Evolutionary conservation across 2,888 invertebrate species (phyloP), one percentile per base, ranked within the genome.

Genomic region (Nesidiocoris tenuis): DNA sequence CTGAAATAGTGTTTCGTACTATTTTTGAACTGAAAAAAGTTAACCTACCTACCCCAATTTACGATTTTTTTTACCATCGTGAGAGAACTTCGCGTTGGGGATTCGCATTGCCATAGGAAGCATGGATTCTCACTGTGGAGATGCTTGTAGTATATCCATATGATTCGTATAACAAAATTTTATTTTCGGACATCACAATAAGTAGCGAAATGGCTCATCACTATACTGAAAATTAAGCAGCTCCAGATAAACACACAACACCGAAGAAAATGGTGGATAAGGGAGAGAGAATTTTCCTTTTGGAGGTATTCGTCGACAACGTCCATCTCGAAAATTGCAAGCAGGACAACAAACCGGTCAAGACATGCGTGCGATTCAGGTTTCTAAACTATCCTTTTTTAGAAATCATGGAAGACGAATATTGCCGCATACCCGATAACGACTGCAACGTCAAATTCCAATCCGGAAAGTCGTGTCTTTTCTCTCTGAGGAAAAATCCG

Each of bases 401-500:
- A 39, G 77, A 77, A 7, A 77, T 80, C 54, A 76, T 79, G 61
- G 79, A 79, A 71, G 80, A 80, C 63, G 78, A 78, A 56, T 78
- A 79, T 65, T 68, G 56, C 59, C 70, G 72, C 24, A 22, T 56
- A 2, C 57, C 66, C 39, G 76, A 77, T 55, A 61, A 76, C 1
- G 68, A 72, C 9, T 68, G 70, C 19, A 55, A 74, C 21, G 39
- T 79, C 22, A 75, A 68, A 54, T 78, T 79, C 67, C 77, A 78
- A 23, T 77, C 77, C n/a, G 80, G 80, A 1, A 80, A 80, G 70
- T 80, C 80, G 2, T 80, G 80, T 57, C 68, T 80, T n/a, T 80
- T 80, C 56, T 76, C 78, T 19, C 56, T 78, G 7, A 68, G 76
- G 23, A 67, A 61, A 17, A 70, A 64, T 54, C 75, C 72, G 9